A percentile compares a stretch with the other conserved stretches of the same genome.
phyloP scores from a whole-genome alignment of 2,888 invertebrate species.

The Leptothorax acervorum region DNA sequence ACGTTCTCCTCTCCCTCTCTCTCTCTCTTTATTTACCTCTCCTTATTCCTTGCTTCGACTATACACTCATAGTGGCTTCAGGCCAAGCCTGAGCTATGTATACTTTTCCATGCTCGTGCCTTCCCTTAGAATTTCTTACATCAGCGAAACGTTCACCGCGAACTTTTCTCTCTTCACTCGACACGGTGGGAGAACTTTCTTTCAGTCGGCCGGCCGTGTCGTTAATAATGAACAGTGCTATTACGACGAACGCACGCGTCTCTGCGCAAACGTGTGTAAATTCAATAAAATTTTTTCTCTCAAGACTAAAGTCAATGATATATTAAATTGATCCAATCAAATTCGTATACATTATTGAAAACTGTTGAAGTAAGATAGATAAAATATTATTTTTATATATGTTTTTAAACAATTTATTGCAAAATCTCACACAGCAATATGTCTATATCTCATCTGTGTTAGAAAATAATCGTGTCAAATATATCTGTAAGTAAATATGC shows the following conservation, averaged over 20 bases:
- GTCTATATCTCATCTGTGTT: neutral
- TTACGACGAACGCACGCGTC: conserved; percentile 30
- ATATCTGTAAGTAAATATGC: neutral
- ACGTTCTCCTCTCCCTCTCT: neutral
- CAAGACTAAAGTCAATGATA: neutral
- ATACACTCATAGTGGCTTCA: conserved; percentile 54
- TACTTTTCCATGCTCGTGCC: conserved; percentile 52
- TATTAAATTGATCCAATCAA: neutral
- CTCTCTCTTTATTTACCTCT: conserved; percentile 33
- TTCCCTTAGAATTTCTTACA: conserved; percentile 64
- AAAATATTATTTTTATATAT: neutral
- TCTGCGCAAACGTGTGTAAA: conserved; percentile 7
- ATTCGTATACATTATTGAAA: neutral
- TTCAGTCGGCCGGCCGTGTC: conserved; percentile 31
- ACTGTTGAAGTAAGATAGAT: neutral
- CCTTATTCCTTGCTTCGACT: conserved; percentile 38
- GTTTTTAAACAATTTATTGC: conserved; percentile 5
- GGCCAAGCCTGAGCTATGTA: conserved; percentile 64
- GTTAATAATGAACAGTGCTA: conserved; percentile 47
- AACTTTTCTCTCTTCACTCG: conserved; percentile 37
- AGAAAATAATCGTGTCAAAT: neutral
- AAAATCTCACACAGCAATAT: neutral
- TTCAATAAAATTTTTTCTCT: conserved; percentile 29
- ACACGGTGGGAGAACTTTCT: conserved; percentile 49
- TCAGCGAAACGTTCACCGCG: conserved; percentile 43